Evolutionary conservation across 2,797 vertebrate species (phyloP).

Genomic region (Urosaurus nigricauda): DNA sequence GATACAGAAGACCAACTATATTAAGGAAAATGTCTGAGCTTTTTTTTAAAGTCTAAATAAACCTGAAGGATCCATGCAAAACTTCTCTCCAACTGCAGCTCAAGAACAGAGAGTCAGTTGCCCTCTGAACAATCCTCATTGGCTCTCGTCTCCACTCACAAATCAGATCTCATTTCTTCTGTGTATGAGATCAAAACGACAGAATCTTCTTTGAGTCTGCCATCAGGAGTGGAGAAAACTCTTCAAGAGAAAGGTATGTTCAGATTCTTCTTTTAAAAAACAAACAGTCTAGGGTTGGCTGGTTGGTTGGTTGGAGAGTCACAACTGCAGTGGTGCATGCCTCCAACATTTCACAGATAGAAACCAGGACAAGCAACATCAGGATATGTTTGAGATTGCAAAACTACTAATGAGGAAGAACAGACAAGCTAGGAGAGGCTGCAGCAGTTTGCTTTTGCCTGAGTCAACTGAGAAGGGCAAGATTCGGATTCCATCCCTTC

Average conservation of each 20-base stretch:
- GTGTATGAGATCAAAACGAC: background rate
- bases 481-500: too few relatives aligned
- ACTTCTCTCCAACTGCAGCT: background rate
- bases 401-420: too few relatives aligned
- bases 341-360: too few relatives aligned
- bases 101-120: background rate
- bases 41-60: background rate
- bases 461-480: too few relatives aligned
- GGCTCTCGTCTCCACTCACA: background rate
- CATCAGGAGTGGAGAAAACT: background rate
- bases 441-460: too few relatives aligned
- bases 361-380: too few relatives aligned
- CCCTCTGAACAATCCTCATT: background rate
- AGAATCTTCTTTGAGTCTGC: background rate
- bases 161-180: background rate
- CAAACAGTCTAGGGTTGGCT: background rate
- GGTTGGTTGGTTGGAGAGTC: constrained; percentile 1
- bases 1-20: too few relatives aligned
- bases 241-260: background rate
- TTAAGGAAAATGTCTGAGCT: background rate
- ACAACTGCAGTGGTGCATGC: background rate
- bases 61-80: background rate
- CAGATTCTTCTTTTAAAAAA: background rate
- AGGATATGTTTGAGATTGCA: too few relatives aligned
- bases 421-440: too few relatives aligned